Evolutionary conservation across 2,888 invertebrate species (phyloP), one percentile per base, ranked within the genome.

Genomic region (Mimachlamys varia): DNA sequence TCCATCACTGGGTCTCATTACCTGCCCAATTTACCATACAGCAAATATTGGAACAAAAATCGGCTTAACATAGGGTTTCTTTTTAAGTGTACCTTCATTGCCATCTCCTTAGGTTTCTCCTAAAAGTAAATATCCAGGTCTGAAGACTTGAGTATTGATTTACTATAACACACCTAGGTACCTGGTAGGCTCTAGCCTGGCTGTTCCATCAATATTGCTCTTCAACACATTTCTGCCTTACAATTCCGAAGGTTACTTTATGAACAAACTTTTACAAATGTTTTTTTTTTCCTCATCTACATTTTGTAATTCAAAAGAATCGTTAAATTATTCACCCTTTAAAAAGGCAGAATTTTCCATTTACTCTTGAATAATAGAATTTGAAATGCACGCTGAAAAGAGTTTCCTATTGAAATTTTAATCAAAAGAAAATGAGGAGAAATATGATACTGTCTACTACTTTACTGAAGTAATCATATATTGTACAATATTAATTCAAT

Each of bases 1-100:
- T 76, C 76, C 76, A 76, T 76, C 76, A 76, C 1, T 10, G 76
- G 58, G 33, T 76, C 76, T 33, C 17, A 33, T 76, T 76, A 76
- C 76, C 76, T 76, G 76, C 27, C 76, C 76, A 76, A 76, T 76
- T 76, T 76, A 76, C 76, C 76, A 76, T 76, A 22, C 33, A 76
- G 33, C 33, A 76, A 76, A 76, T 76, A 76, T 76, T 76, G 76
- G 76, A 76, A 76, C 76, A 76, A 76, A 33, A 76, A 76, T 76
- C 76, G 0, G 44, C 44, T 44, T 44, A 44, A 44, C 7, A 44
- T 44, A 44, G 44, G 76, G 76, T 33, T 33, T 76, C 76, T 76
- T 76, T 76, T 76, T 33, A 33, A 76, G 76, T 76, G 22, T 76
- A 76, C 76, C 76, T 76, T 76, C 76, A 33, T 27, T 33, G 22